phyloP scores from a whole-genome alignment of 2,797 vertebrate genomes.

The Myotis findleyi region DNA sequence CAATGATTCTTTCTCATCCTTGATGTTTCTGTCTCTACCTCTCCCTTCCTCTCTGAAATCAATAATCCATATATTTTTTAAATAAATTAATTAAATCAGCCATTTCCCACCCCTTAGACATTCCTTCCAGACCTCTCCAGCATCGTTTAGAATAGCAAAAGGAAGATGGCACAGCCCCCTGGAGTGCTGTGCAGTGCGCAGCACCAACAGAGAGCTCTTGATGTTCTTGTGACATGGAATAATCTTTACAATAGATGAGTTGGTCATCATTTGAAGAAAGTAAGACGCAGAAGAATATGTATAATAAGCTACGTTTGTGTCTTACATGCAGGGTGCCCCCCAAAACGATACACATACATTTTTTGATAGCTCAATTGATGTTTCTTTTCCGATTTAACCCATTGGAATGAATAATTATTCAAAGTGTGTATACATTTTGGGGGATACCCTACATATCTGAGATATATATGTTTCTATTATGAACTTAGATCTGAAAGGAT shows the following conservation, averaged over 20 bases:
- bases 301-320: neutral
- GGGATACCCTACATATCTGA: neutral
- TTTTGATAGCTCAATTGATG: too few species aligned
- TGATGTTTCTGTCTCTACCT: too few species aligned
- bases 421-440: too few species aligned
- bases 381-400: too few species aligned
- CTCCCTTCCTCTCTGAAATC: too few species aligned
- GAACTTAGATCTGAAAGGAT: neutral
- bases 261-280: neutral
- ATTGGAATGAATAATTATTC: too few species aligned
- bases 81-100: neutral
- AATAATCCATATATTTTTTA: too few species aligned
- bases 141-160: neutral
- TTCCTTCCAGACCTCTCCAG: neutral
- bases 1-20: too few species aligned
- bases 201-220: fast-evolving
- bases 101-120: neutral
- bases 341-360: too few species aligned
- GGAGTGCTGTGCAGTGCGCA: fast-evolving
- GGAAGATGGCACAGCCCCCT: fast-evolving
- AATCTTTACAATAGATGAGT: neutral
- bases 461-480: neutral
- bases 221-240: neutral
- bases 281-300: neutral
- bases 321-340: neutral